phyloP scores from a whole-genome alignment of 2,888 invertebrate species.

The Tachystola acroxantha region DNA sequence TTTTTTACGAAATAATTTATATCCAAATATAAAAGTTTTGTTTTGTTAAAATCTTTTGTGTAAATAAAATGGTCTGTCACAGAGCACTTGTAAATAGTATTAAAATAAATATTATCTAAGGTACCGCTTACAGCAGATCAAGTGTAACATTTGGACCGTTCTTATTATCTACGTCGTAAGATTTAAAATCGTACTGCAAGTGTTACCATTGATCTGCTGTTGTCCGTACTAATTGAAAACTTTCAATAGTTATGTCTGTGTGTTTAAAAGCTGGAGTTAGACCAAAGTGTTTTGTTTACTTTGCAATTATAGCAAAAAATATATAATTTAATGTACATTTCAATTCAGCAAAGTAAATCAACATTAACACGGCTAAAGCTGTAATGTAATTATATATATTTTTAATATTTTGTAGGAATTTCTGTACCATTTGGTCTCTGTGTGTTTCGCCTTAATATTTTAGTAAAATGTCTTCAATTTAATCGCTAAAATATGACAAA shows the following conservation, averaged over 20 bases:
- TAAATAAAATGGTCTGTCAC: constrained; percentile 20
- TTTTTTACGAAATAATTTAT: constrained; percentile 46
- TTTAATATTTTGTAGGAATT: constrained; percentile 35
- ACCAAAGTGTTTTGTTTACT: constrained; percentile 80
- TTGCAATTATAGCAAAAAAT: constrained; percentile 36
- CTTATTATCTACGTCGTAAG: too few relatives aligned
- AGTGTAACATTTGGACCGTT: too few relatives aligned
- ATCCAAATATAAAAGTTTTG: constrained; percentile 10
- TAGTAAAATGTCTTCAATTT: constrained; percentile 8
- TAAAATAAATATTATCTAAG: constrained; percentile 11
- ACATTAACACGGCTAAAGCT: constrained; percentile 57
- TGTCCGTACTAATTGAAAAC: constrained; percentile 17
- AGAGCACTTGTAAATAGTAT: constrained; percentile 20
- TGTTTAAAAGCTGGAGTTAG: constrained; percentile 80
- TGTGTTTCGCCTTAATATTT: constrained; percentile 22
- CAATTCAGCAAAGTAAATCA: constrained; percentile 60
- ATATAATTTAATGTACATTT: constrained; percentile 44
- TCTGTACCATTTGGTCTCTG: constrained; percentile 32
- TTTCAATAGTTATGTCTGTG: constrained; percentile 42
- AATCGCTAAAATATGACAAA: too few relatives aligned
- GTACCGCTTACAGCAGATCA: too few relatives aligned
- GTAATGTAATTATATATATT: constrained; percentile 40
- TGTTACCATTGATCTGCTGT: too few relatives aligned
- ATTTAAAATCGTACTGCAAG: too few relatives aligned
- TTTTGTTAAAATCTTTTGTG: constrained; percentile 20